Evolutionary conservation across 2,888 invertebrate genomes (phyloP).

Genomic region (Lasioglossum zephyrum): DNA sequence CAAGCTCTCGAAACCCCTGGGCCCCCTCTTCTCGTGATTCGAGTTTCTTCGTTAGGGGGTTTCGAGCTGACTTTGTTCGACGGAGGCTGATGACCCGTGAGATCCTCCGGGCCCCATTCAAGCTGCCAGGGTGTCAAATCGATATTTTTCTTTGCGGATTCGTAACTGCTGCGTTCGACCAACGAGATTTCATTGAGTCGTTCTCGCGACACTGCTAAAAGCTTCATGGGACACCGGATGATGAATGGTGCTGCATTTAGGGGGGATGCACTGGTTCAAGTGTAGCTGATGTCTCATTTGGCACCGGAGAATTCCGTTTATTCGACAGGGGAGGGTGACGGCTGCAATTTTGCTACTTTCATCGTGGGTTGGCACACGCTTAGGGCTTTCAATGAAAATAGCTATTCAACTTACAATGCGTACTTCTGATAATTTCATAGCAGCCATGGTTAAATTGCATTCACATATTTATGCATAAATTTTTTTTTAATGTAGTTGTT

Average conservation of each 20-base stretch:
- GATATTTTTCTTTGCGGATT: not conserved
- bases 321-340: not conserved
- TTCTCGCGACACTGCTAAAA: not conserved
- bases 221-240: not conserved
- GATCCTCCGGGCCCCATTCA: slow-evolving; percentile 7
- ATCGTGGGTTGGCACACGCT: not conserved
- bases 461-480: no score
- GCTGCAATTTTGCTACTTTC: not conserved
- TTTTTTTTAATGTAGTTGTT: no score
- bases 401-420: not conserved
- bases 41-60: slow-evolving; percentile 12
- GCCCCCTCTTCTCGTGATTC: not conserved
- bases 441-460: no score
- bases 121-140: slow-evolving; percentile 8
- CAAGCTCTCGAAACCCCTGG: not conserved
- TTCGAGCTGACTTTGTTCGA: slow-evolving; percentile 10
- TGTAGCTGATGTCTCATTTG: not conserved
- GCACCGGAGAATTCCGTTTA: not conserved
- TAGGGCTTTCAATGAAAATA: not conserved
- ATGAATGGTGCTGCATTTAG: not conserved
- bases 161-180: not conserved
- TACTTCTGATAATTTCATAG: no score
- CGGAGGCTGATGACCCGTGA: slow-evolving; percentile 10
- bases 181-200: not conserved
- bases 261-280: not conserved